These are phyloP conservation scores for Drosophila athabasca DNA, from an alignment of 1,140 invertebrate genomes.

Conservation along the genomic window DNA sequence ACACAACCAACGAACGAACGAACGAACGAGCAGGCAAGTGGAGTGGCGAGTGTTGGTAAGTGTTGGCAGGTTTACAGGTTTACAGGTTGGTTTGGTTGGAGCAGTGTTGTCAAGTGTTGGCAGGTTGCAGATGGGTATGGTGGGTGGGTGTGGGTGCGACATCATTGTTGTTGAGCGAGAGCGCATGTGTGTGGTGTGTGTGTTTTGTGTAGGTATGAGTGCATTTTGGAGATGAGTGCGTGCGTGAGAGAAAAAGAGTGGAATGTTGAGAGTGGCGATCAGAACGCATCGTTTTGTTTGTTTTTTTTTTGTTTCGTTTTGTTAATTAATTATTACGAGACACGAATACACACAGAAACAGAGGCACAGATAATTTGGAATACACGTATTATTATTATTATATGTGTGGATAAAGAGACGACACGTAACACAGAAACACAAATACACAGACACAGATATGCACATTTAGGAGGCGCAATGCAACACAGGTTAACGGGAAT, in stretches of 20 bases:
- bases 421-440: slow-evolving; percentile 18
- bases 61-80: slow-evolving; percentile 38
- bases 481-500: slow-evolving; percentile 33
- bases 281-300: too few species aligned
- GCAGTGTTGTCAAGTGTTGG: slow-evolving; percentile 18
- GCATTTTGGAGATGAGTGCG: slow-evolving; percentile 9
- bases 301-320: too few species aligned
- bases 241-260: not conserved
- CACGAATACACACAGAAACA: too few species aligned
- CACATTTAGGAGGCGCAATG: slow-evolving; percentile 39
- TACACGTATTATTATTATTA: slow-evolving; percentile 9
- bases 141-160: not conserved
- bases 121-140: too few species aligned
- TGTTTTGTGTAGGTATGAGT: slow-evolving; percentile 30
- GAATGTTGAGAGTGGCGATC: too few species aligned
- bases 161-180: slow-evolving; percentile 30
- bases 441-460: slow-evolving; percentile 35
- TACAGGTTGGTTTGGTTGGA: not conserved
- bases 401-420: too few species aligned
- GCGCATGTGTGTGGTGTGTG: slow-evolving; percentile 15
- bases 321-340: not conserved
- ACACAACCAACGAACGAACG: slow-evolving; percentile 11
- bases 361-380: not conserved
- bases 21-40: not conserved
- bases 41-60: slow-evolving; percentile 13